These are phyloP conservation scores for Eupeodes luniger DNA, from an alignment of 2,888 invertebrate genomes.

Conservation along the genomic window DNA sequence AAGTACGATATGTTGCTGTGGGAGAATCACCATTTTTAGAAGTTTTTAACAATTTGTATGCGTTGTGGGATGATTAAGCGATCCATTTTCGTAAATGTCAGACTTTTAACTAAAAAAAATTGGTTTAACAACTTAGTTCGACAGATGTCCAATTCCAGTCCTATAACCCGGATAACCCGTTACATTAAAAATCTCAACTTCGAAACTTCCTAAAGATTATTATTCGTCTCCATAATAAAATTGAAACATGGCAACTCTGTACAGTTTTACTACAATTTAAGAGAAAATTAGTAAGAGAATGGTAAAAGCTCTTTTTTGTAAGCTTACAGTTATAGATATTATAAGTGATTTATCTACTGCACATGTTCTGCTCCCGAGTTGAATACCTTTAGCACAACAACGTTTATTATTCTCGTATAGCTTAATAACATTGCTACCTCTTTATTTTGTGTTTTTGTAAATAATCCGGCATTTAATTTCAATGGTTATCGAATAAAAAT, in stretches of 20 bases:
- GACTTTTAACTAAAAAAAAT: too few relatives aligned
- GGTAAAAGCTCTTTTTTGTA: not conserved
- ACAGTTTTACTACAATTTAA: not conserved
- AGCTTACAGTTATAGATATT: not conserved
- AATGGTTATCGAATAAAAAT: not conserved
- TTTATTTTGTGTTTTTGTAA: not conserved
- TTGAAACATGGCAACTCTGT: not conserved
- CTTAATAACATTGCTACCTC: too few relatives aligned
- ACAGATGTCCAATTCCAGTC: too few relatives aligned
- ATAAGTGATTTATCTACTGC: not conserved
- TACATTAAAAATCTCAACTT: too few relatives aligned
- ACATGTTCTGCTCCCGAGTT: not conserved
- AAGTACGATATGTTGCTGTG: too few relatives aligned
- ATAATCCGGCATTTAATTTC: not conserved
- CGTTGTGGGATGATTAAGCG: too few relatives aligned
- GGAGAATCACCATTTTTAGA: too few relatives aligned
- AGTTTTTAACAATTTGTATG: too few relatives aligned
- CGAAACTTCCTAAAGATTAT: too few relatives aligned
- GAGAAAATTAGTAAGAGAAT: not conserved
- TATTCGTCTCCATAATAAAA: not conserved
- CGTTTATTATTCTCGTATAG: not conserved
- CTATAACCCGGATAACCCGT: too few relatives aligned
- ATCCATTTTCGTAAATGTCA: too few relatives aligned
- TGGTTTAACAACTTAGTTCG: too few relatives aligned
- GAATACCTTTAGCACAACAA: not conserved